These are phyloP conservation scores for Nemapogon koenigi DNA, from an alignment of 2,888 invertebrate species.

Conservation along the genomic window DNA sequence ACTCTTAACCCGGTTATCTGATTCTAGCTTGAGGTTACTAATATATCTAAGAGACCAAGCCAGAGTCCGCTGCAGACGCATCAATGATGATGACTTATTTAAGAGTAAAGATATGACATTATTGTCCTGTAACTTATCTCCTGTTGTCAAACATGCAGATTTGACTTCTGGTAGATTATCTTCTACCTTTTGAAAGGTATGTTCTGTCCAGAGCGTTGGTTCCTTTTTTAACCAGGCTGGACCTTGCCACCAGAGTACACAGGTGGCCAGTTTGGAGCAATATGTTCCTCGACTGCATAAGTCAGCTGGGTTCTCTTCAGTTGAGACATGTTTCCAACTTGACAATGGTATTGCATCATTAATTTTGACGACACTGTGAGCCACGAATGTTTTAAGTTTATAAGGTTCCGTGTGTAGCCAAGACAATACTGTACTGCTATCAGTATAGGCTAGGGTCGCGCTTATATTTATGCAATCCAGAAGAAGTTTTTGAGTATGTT, in stretches of 20 bases:
- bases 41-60: conserved; percentile 1
- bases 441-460: background rate
- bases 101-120: too few relatives aligned
- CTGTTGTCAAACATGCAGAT: background rate
- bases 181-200: background rate
- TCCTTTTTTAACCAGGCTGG: background rate
- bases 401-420: background rate
- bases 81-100: too few relatives aligned
- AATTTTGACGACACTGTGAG: too few relatives aligned
- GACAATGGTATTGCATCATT: too few relatives aligned
- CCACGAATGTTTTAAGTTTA: too few relatives aligned
- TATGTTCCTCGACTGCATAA: too few relatives aligned
- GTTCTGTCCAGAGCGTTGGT: background rate
- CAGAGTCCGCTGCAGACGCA: background rate
- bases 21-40: background rate
- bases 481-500: background rate
- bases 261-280: background rate
- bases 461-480: background rate
- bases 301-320: background rate
- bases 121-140: too few relatives aligned
- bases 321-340: background rate
- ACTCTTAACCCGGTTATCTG: background rate
- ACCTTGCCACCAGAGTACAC: background rate
- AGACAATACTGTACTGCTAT: conserved; percentile 3
- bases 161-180: background rate